A percentile compares a stretch with the other conserved stretches of the same genome.
Evolutionary conservation across 2,888 invertebrate species (phyloP).

Genomic region (Yponomeuta sedellus): DNA sequence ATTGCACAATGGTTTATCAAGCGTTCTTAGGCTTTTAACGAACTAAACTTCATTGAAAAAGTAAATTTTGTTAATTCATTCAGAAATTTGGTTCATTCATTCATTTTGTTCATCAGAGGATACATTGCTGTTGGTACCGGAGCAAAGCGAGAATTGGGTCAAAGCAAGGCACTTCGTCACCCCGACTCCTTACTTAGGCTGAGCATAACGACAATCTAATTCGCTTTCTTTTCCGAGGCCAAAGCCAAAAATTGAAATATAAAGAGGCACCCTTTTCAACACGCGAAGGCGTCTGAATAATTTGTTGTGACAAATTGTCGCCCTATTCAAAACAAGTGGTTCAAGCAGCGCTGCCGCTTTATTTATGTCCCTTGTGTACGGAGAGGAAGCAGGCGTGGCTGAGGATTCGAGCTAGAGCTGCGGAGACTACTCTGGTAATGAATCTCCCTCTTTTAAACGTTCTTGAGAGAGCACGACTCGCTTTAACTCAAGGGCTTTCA

Average conservation of each 20-base stretch:
- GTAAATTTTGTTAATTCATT: too few species aligned
- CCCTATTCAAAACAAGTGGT: conserved; percentile 51
- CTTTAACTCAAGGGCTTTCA: too few species aligned
- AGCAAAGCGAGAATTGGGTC: neutral
- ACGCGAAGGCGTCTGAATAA: conserved; percentile 50
- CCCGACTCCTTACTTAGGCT: neutral
- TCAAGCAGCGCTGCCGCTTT: conserved; percentile 32
- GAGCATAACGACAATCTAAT: conserved; percentile 1
- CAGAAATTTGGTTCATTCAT: too few species aligned
- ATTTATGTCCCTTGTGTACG: conserved; percentile 34
- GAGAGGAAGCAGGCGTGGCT: neutral
- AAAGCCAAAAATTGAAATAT: conserved; percentile 14
- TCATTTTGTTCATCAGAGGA: too few species aligned
- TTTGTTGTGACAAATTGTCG: conserved; percentile 58
- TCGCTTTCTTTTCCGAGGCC: neutral
- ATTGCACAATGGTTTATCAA: too few species aligned
- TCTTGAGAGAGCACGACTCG: too few species aligned
- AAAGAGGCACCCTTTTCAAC: conserved; percentile 43
- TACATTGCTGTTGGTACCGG: neutral
- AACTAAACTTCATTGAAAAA: too few species aligned
- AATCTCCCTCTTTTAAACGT: too few species aligned
- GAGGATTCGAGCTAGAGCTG: neutral
- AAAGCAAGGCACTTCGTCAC: neutral
- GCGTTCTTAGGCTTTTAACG: too few species aligned
- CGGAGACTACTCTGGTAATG: neutral